phyloP scores from a whole-genome alignment of 2,113 vertebrate genomes.

The Cynocephalus volans region DNA sequence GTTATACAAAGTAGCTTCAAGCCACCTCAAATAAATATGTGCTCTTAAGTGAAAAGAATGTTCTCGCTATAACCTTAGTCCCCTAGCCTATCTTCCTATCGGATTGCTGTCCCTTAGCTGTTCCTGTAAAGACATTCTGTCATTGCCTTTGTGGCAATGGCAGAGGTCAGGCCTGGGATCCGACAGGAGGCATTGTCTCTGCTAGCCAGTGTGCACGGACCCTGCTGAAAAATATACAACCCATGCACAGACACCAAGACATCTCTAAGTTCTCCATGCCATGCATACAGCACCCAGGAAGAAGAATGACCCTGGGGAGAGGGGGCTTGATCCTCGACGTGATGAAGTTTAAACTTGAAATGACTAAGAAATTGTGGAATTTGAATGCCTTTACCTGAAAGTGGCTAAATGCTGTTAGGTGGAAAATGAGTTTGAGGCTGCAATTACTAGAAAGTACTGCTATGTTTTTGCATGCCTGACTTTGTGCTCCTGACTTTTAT shows the following conservation, averaged over 20 bases:
- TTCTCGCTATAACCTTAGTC: neutral
- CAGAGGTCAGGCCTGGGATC: neutral
- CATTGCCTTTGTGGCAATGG: neutral
- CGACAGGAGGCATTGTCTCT: neutral
- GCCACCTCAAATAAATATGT: neutral
- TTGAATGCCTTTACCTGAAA: neutral
- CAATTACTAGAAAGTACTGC: neutral
- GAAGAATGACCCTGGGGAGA: neutral
- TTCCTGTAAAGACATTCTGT: neutral
- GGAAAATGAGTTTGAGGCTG: neutral
- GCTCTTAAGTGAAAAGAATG: neutral
- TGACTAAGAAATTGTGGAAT: neutral
- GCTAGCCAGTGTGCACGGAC: neutral
- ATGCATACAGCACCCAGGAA: neutral
- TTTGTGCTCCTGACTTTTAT: neutral
- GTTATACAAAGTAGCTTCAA: neutral
- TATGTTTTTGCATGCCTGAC: neutral
- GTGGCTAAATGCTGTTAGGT: neutral
- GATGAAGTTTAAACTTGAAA: neutral
- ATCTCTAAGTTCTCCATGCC: neutral
- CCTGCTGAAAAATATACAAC: neutral
- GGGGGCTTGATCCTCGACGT: neutral
- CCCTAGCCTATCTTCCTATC: neutral
- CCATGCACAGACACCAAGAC: neutral
- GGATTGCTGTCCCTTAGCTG: neutral